Evolutionary conservation across 1,140 invertebrate genomes (phyloP).

Genomic region (Orchestia grillus): DNA sequence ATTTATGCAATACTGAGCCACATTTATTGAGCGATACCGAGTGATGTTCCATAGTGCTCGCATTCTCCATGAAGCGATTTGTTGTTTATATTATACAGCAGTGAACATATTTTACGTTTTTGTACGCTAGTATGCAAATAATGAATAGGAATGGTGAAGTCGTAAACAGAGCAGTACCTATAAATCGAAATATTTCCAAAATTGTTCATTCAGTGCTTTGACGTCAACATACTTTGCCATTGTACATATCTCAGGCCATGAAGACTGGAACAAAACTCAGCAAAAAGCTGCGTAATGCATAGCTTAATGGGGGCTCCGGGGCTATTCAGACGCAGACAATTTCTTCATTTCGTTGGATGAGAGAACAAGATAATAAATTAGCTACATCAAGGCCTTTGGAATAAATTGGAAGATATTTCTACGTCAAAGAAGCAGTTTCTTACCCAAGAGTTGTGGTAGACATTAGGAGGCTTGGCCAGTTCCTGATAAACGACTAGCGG

Average conservation of each 20-base stretch:
- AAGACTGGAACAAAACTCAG: background rate
- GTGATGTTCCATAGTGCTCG: background rate
- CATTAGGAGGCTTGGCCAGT: background rate
- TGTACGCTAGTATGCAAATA: too few species aligned
- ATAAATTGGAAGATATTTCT: background rate
- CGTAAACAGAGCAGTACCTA: background rate
- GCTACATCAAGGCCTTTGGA: background rate
- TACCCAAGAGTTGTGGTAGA: background rate
- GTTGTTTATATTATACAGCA: background rate
- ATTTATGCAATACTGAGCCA: background rate
- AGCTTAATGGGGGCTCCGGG: background rate
- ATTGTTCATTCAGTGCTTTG: background rate
- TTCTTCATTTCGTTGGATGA: background rate
- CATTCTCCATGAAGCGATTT: background rate
- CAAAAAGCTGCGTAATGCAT: background rate
- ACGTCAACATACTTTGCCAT: background rate
- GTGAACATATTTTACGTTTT: too few species aligned
- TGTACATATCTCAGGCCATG: background rate
- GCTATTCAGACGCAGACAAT: background rate
- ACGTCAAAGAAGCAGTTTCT: background rate
- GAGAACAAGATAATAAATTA: background rate
- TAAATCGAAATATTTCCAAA: background rate
- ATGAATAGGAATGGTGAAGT: background rate
- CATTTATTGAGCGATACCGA: background rate
- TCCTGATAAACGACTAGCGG: background rate